Conservation (phyloP, 2,113 vertebrate species). For the Ciconia boyciana region DNA sequence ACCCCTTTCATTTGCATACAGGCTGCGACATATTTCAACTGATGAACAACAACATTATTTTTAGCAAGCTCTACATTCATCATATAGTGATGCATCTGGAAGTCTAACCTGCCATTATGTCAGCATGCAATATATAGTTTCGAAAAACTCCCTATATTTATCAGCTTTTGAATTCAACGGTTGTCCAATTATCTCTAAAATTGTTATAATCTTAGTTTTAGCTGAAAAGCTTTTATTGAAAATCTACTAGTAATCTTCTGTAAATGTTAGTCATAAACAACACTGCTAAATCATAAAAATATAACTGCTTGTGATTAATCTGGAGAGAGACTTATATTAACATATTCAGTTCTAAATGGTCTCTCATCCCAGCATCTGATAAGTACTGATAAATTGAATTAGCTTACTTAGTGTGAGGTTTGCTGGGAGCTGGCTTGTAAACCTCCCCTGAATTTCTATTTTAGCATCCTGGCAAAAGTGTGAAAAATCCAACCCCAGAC, state of each 20-base stretch:
- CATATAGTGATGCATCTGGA: background rate
- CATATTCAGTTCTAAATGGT: conserved; percentile 20
- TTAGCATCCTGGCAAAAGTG: background rate
- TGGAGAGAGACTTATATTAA: background rate
- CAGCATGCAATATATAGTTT: background rate
- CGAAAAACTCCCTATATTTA: conserved; percentile 10
- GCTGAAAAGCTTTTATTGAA: conserved; percentile 28
- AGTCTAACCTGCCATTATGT: conserved; percentile 46
- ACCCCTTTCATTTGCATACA: background rate
- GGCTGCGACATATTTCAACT: background rate
- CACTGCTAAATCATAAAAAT: conserved; percentile 40
- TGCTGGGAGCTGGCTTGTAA: background rate
- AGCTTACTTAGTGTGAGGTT: background rate
- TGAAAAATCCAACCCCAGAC: background rate
- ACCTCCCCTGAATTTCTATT: background rate
- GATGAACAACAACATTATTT: background rate
- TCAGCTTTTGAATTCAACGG: background rate
- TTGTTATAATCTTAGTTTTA: conserved; percentile 45
- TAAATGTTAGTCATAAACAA: conserved; percentile 51
- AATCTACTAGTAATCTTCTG: conserved; percentile 7
- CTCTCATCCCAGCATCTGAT: background rate
- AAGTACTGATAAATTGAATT: conserved; percentile 46
- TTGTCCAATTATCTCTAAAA: conserved; percentile 48
- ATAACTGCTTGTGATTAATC: conserved; percentile 47
- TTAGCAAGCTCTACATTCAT: conserved; percentile 8